Evolutionary conservation across 2,888 invertebrate species (phyloP).

Genomic region (Psylliodes chrysocephalus): DNA sequence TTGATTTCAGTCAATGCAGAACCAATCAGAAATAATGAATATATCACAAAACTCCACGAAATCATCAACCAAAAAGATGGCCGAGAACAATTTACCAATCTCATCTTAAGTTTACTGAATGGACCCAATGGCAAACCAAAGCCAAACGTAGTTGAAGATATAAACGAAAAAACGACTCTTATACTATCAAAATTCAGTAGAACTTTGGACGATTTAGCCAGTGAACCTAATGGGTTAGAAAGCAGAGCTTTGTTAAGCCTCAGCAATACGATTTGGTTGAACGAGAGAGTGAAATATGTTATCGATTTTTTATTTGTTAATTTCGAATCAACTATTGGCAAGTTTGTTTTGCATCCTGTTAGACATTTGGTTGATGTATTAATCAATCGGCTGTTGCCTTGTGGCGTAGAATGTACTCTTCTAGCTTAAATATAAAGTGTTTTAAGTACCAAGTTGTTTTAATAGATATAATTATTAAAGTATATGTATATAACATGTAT

Average conservation of each 20-base stretch:
- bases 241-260: neutral
- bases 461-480: no score
- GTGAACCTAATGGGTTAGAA: neutral
- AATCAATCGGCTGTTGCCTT: constrained; percentile 10
- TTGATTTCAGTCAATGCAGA: constrained; percentile 1
- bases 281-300: neutral
- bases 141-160: neutral
- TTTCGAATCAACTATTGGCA: neutral
- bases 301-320: constrained; percentile 8
- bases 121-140: neutral
- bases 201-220: neutral
- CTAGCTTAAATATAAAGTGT: constrained; percentile 2
- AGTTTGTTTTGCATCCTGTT: neutral
- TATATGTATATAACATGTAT: no score
- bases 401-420: constrained; percentile 7
- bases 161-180: neutral
- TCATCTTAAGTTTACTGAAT: neutral
- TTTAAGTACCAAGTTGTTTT: no score
- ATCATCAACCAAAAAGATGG: neutral
- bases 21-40: neutral
- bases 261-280: neutral
- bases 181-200: neutral
- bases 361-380: neutral
- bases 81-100: neutral
- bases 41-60: neutral